Evolutionary conservation across 64 coral and sea anemone genomes (phyloP).

Genomic region (Montipora capricornis): DNA sequence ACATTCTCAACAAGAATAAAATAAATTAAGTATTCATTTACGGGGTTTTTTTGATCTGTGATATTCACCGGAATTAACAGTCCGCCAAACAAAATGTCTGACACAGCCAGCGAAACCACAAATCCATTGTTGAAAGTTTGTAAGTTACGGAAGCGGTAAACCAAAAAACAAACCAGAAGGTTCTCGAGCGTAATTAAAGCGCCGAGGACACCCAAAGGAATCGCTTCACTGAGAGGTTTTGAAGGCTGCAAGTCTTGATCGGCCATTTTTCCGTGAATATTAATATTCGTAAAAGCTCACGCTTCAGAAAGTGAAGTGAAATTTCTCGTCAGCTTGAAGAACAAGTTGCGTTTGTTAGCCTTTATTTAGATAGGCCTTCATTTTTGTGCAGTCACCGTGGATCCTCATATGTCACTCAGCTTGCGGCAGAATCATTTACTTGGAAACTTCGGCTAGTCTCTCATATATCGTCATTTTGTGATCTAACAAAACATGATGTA

Average conservation of each 20-base stretch:
- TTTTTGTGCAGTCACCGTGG: neutral
- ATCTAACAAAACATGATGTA: neutral
- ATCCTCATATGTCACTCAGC: neutral
- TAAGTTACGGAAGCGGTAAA: constrained; percentile 74
- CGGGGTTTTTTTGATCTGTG: neutral
- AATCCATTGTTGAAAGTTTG: constrained; percentile 80
- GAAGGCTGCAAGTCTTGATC: neutral
- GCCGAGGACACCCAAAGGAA: constrained; percentile 64
- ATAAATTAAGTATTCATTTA: constrained; percentile 56
- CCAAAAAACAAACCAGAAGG: constrained; percentile 76
- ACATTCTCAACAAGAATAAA: constrained; percentile 85
- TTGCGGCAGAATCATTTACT: neutral
- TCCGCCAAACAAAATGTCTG: constrained; percentile 80
- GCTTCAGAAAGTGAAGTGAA: neutral
- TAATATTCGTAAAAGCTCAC: neutral
- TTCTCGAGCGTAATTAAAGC: constrained; percentile 82
- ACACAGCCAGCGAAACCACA: constrained; percentile 77
- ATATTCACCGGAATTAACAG: constrained; percentile 78
- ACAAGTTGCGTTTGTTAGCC: neutral
- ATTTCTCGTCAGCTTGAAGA: constrained; percentile 12
- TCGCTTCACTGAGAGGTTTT: constrained; percentile 32
- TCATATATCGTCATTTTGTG: neutral
- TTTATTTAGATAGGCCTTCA: neutral
- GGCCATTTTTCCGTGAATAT: constrained; percentile 32
- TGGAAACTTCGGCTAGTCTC: neutral